Percentiles rank a stretch among this genome's conserved stretches.
These are phyloP conservation scores for Cephus cinctus DNA, from an alignment of 1,140 invertebrate species.

Conservation along the genomic window DNA sequence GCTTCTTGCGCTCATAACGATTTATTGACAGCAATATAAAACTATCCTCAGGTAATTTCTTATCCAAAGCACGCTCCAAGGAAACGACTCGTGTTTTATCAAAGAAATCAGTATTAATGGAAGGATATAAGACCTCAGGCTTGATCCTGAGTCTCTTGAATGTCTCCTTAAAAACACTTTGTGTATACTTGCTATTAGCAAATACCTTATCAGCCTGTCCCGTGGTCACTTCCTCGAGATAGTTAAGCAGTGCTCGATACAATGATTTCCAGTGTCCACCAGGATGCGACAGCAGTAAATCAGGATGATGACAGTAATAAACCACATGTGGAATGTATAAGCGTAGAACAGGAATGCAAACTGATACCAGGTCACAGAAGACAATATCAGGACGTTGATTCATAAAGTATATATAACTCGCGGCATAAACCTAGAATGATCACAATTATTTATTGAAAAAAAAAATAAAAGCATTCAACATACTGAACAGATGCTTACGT, in stretches of 20 bases:
- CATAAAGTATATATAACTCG: constrained; percentile 48
- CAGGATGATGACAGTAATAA: constrained; percentile 99
- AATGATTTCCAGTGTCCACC: constrained; percentile 71
- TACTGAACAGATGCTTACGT: neutral
- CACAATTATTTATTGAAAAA: too few species aligned
- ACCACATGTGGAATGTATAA: constrained; percentile 69
- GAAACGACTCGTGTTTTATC: constrained; percentile 60
- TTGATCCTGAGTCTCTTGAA: constrained; percentile 68
- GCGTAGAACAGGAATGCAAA: constrained; percentile 81
- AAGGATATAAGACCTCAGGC: constrained; percentile 91
- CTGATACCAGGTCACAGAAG: constrained; percentile 91
- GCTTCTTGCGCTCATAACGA: constrained; percentile 97
- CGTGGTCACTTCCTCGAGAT: constrained; percentile 88
- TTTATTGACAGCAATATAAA: constrained; percentile 92
- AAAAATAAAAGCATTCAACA: too few species aligned
- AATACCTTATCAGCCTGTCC: constrained; percentile 81
- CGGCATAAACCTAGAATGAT: constrained; percentile 47
- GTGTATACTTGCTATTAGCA: constrained; percentile 94
- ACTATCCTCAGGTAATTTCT: constrained; percentile 50
- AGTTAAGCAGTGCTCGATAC: constrained; percentile 90
- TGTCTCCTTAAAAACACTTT: constrained; percentile 79
- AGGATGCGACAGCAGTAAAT: constrained; percentile 78
- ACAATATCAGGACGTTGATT: constrained; percentile 74
- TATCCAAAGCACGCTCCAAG: constrained; percentile 52
- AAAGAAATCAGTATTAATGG: constrained; percentile 81